Base-by-base conservation (phyloP, 2,888 invertebrate genomes). In the Neoascia interrupta region DNA sequence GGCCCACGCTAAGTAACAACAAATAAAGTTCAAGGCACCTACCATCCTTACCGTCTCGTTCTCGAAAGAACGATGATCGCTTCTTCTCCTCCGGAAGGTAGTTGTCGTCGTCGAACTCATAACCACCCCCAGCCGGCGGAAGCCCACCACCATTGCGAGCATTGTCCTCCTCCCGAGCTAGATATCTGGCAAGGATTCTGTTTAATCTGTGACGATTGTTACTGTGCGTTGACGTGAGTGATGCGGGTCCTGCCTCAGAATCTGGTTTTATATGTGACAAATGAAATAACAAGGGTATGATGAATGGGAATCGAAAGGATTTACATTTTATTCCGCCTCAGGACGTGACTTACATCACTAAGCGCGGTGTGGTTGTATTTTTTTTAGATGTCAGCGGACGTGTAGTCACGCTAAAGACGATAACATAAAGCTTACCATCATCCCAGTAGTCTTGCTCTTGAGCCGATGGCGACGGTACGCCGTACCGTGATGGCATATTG, bases 11-110 rank as follows among this genome's bases (percentile, higher is more conserved):
- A n/a, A 26, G 26, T 5, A 26, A 26, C 4, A 26, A 8, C 5
- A 8, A 26, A 26, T 26, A 26, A 26, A 26, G 26, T 26, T 5
- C 26, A 26, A 26, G 26, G 19, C 70, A 85, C 87, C 85, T 84
- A 88, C 87, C 88, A 81, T 85, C 85, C 76, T 86, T 85, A 81
- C 84, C 85, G 64, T 86, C 86, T 81, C 88, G 85, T 83, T 89
- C 88, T 63, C 88, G 86, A 83, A 88, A 88, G 60, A 85, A 82
- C 37, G 87, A 86, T 39, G 86, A 83, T 69, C 88, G 87, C 37
- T 86, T 85, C 79, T 86, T 86, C 64, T 87, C 86, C 36, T 86
- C 85, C 15, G 76, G 66, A 13, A 81, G 80, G 70, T 83, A 85
- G 49, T 84, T 84, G 19, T 86, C 87, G 21, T 85, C 86, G 60